These are phyloP conservation scores for Heliocidaris tuberculata DNA, from an alignment of 35 echinoderm and acorn worm species.

Conservation along the genomic window DNA sequence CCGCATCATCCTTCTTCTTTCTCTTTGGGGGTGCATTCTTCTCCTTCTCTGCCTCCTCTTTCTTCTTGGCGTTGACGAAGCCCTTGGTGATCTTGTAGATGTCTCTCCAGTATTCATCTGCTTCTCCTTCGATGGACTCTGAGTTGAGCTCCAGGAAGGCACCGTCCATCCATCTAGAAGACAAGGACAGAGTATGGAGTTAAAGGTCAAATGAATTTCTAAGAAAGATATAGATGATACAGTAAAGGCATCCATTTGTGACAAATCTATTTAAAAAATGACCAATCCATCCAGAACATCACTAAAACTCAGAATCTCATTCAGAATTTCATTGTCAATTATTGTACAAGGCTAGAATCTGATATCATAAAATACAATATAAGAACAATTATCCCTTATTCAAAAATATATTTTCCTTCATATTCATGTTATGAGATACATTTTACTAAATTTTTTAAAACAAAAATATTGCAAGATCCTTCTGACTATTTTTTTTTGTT, in stretches of 20 bases:
- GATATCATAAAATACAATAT: background rate
- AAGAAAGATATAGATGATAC: background rate
- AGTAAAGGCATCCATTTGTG: background rate
- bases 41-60: conserved; percentile 92
- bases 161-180: conserved; percentile 96
- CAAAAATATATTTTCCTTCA: too few relatives aligned
- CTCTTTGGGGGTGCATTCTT: conserved; percentile 84
- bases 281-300: background rate
- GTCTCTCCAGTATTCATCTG: conserved; percentile 94
- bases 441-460: too few relatives aligned
- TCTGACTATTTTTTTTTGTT: too few relatives aligned
- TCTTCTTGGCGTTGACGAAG: conserved; percentile 85
- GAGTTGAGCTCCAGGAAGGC: conserved; percentile 87
- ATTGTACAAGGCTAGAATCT: background rate
- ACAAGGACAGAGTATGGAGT: background rate
- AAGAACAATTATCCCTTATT: too few relatives aligned
- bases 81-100: conserved; percentile 99
- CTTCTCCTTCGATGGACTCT: conserved; percentile 86
- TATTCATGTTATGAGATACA: background rate
- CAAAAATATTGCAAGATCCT: too few relatives aligned
- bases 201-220: background rate
- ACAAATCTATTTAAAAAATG: background rate
- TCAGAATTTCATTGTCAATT: background rate
- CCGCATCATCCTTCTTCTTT: conserved; percentile 60
- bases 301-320: background rate